Base-by-base conservation (phyloP, 2,113 vertebrate species). In the Chaetodon trifascialis region DNA sequence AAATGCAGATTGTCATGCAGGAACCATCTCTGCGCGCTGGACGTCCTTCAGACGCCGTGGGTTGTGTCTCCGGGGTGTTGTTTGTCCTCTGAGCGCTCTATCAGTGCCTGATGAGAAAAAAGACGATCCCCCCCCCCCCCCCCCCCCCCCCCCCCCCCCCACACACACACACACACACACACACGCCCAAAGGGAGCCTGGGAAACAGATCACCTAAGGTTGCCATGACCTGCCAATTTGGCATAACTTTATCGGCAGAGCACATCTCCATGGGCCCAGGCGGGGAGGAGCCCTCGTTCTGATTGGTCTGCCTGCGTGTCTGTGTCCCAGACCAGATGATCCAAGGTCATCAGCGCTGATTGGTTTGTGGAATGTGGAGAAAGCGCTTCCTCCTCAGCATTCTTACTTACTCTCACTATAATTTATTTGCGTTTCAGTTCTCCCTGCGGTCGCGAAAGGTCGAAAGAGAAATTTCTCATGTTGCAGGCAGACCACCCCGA, bases 401-500 rank as follows among this genome's bases (percentile, higher is more conserved):
- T 88, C 84, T 71, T 72, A 8, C 60, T 68, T 21, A 60, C 30
- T 30, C 30, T 30, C 51, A 7, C 73, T 58, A 62, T 90, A 64
- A 89, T 85, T 90, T 92, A 89, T 91, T 86, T 86, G 74, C 58
- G 78, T 89, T 87, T 91, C 65, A 59, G n/a, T 74, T 78, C 40
- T 72, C 63, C 80, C 64, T 63, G 19, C 34, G 5, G 80, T 58
- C 42, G 77, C 14, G 38, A 86, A 83, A 85, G 52, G 68, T 71
- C 75, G 76, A 21, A 34, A 71, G 82, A 60, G 38, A 80, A 42
- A 84, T 56, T 64, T 51, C 34, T 78, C 78, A 76, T 76, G 72
- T 78, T 80, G 74, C 80, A 66, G 58, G 56, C 81, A 54, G 90
- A 86, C 86, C 83, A 83, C 79, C 81, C 58, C 40, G 44, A 65